Base-by-base conservation (phyloP, 2,797 vertebrate species). In the Triplophysa bombifrons region DNA sequence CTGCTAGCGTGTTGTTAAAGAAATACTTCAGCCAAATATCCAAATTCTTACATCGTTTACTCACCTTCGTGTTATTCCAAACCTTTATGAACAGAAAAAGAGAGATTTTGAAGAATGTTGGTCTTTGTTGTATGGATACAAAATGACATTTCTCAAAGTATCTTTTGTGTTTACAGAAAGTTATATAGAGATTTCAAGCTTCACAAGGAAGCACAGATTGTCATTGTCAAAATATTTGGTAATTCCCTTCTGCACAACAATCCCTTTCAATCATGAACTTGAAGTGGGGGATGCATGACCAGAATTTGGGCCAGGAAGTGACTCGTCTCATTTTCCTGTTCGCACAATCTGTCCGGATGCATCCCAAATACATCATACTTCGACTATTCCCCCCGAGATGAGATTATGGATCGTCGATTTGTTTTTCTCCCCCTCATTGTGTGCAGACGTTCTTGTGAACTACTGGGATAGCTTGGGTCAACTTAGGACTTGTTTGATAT, bases 321-420 rank as follows among this genome's bases (percentile, higher is more conserved):
- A 74, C 84, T 82, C 65, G 70, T 65, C 60, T 84, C 85, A 84
- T 27, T 83, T 87, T 91, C 90, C 88, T 87, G 89, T 86, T 83
- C 82, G 83, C 77, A 82, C 72, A 85, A 72, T 65, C 58, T 20
- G 46, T 51, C 46, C 65, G 22, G 75, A 74, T 76, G 50, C n/a
- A 61, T 79, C 67, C 9, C 60, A 25, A 58, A 70, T 79, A 61
- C 53, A 73, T 72, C 78, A 25, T 69, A n/a, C 55, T 63, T 17
- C 12, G 25, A 81, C 51, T 80, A 38, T 53, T 48, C 27, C 61
- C 70, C 75, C 55, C 3, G 50, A 64, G 50, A 71, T 38, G 2
- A 46, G 30, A 58, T 38, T 16, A 5, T 55, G n/a, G 50, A 46
- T 51, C 34, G 61, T 64, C 48, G 50, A 65, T 80, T 78, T 65